Evolutionary conservation across 23 tunicate species (phyloP).

Genomic region (Ciona savignyi): DNA sequence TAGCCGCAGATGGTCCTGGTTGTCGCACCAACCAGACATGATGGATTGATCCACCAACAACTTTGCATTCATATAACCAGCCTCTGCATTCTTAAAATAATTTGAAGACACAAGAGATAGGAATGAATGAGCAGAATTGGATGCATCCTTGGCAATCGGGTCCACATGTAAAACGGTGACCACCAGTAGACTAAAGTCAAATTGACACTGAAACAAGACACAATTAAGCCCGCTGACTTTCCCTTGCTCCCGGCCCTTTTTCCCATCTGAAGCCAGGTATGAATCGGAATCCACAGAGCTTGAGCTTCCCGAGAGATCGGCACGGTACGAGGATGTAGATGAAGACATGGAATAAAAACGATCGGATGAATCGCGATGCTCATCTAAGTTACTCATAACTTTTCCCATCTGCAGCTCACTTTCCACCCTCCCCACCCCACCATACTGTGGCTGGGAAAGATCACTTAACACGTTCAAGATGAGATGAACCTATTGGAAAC

Average conservation of each 20-base stretch:
- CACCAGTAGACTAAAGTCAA: not conserved
- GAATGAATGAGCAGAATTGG: not conserved
- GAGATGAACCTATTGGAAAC: not conserved
- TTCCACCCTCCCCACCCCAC: not conserved
- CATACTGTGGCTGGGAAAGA: not conserved
- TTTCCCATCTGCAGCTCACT: no score
- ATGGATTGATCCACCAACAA: constrained; percentile 9
- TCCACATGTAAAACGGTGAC: not conserved
- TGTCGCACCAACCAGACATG: constrained; percentile 1
- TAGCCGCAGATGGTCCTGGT: constrained; percentile 42
- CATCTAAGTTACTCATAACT: not conserved
- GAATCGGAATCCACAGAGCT: no score
- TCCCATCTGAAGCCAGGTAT: no score
- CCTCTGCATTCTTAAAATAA: not conserved
- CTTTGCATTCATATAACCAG: not conserved
- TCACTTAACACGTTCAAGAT: not conserved
- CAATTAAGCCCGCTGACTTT: not conserved
- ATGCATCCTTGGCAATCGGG: not conserved
- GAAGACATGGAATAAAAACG: not conserved
- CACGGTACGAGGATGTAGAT: not conserved
- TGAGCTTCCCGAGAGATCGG: no score
- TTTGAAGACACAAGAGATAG: not conserved
- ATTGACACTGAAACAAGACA: not conserved
- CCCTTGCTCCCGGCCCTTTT: no score
- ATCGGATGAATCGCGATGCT: not conserved